Percentiles rank a stretch among this genome's conserved stretches.
Evolutionary conservation across 2,113 vertebrate species (phyloP).

Genomic region (Tiliqua scincoides): DNA sequence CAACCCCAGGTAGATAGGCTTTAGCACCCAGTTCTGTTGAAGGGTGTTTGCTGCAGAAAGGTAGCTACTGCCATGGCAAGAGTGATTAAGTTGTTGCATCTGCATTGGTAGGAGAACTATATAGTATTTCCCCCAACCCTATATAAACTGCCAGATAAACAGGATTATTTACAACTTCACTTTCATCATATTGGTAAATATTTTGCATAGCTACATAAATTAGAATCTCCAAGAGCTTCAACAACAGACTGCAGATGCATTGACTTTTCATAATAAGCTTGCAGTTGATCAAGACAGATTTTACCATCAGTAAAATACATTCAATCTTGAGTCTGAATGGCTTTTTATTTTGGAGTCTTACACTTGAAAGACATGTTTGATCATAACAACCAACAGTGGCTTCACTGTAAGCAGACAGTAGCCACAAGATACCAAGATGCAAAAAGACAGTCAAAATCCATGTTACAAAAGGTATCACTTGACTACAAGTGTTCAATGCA

Average conservation of each 20-base stretch:
- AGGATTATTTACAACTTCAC: not conserved
- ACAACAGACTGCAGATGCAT: not conserved
- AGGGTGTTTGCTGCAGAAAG: too few species aligned
- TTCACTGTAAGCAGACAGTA: conserved; percentile 51
- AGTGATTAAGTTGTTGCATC: too few species aligned
- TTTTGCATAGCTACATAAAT: not conserved
- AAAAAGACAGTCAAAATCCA: conserved; percentile 48
- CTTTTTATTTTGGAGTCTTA: conserved; percentile 61
- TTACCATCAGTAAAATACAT: not conserved
- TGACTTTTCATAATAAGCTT: not conserved
- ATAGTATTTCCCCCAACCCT: too few species aligned
- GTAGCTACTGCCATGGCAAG: too few species aligned
- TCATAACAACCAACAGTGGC: conserved; percentile 54
- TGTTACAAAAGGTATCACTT: conserved; percentile 53
- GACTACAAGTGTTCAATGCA: conserved; percentile 22
- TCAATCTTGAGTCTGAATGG: not conserved
- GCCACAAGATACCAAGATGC: conserved; percentile 62
- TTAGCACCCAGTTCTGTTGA: too few species aligned
- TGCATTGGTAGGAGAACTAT: too few species aligned
- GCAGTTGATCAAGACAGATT: not conserved
- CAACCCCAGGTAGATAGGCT: too few species aligned
- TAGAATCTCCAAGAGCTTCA: not conserved
- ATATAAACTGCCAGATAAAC: not conserved
- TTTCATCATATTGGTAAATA: not conserved
- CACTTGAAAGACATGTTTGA: conserved; percentile 10